Evolutionary conservation across 2,113 vertebrate genomes (phyloP).

Genomic region (Probosciger aterrimus): DNA sequence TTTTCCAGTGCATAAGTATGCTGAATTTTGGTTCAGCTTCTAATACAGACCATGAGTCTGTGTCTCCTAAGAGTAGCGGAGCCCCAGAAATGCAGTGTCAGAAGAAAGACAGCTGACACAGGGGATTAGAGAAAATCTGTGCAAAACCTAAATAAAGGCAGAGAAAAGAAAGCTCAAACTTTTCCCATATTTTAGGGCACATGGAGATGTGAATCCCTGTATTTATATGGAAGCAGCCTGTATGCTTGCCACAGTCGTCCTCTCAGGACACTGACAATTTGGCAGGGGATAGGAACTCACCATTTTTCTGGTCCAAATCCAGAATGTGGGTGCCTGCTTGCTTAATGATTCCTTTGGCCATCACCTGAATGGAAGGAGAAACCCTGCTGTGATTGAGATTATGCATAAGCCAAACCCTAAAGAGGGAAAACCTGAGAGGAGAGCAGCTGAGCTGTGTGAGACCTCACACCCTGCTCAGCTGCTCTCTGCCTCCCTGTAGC

Average conservation of each 20-base stretch:
- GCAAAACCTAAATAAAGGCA: not conserved
- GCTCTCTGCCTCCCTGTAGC: not conserved
- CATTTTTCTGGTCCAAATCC: constrained; percentile 27
- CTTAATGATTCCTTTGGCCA: constrained; percentile 72
- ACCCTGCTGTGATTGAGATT: not conserved
- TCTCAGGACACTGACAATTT: not conserved
- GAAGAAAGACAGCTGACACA: not conserved
- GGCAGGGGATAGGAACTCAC: constrained; percentile 35
- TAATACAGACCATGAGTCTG: not conserved
- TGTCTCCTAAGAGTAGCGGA: not conserved
- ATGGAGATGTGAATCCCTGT: not conserved
- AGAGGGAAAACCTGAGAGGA: not conserved
- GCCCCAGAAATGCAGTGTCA: not conserved
- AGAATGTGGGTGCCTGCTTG: constrained; percentile 13
- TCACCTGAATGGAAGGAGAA: constrained; percentile 65
- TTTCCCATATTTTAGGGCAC: not conserved
- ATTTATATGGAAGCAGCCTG: not conserved
- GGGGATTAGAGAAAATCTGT: not conserved
- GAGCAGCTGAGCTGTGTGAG: not conserved
- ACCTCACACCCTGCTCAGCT: not conserved
- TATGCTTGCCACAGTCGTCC: not conserved
- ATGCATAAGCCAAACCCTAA: not conserved
- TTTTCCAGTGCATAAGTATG: not conserved
- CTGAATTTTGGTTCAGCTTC: not conserved
- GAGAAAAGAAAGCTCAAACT: not conserved